Evolutionary conservation across 1,140 invertebrate species (phyloP).

Genomic region (Campoletis sonorensis): DNA sequence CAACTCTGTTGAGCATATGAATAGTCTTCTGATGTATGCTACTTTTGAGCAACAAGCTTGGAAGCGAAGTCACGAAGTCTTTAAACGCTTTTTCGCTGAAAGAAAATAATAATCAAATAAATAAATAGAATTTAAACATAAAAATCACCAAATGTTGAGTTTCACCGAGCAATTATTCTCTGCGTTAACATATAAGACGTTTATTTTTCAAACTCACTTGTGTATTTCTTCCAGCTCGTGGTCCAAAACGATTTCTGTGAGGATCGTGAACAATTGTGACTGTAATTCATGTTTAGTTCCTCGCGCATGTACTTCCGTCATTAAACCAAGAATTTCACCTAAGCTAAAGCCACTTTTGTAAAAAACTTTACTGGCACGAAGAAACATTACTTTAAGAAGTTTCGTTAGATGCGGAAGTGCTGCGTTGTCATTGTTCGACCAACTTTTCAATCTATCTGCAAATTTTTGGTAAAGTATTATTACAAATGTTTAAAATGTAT

Average conservation of each 20-base stretch:
- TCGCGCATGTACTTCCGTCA: conserved; percentile 59
- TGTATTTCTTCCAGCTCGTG: conserved; percentile 69
- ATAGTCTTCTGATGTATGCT: conserved; percentile 67
- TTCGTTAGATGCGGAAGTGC: conserved; percentile 64
- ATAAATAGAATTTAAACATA: no score
- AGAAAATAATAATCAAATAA: conserved; percentile 24
- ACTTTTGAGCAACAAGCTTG: conserved; percentile 62
- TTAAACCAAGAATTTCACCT: conserved; percentile 55
- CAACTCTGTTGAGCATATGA: conserved; percentile 67
- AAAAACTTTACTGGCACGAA: conserved; percentile 69
- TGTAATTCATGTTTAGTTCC: conserved; percentile 63
- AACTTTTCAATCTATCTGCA: conserved; percentile 63
- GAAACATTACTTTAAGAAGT: conserved; percentile 69
- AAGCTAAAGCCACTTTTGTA: conserved; percentile 64
- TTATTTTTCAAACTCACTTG: conserved; percentile 59
- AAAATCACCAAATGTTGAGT: no score
- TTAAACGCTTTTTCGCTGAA: conserved; percentile 66
- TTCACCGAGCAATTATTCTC: no score
- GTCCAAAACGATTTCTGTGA: conserved; percentile 74
- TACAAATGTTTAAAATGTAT: no score
- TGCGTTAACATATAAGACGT: not conserved
- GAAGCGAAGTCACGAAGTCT: conserved; percentile 65
- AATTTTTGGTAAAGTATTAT: conserved; percentile 12
- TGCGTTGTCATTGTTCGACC: conserved; percentile 53
- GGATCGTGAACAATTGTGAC: conserved; percentile 63